Conservation (phyloP, 2,113 vertebrate genomes). For the Pedetes capensis region DNA sequence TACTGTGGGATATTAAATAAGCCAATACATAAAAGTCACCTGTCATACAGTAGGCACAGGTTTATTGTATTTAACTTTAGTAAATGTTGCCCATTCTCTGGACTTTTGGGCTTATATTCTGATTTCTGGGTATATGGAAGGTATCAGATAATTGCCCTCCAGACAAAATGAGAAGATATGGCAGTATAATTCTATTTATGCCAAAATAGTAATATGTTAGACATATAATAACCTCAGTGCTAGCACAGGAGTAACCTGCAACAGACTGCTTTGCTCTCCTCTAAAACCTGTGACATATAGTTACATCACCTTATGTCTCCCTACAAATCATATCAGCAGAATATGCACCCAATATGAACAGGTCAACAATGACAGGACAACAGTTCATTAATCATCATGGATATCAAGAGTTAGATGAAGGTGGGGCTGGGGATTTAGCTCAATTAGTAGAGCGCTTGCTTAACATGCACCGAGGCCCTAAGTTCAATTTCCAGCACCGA, state of each 20-base stretch:
- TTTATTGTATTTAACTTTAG: neutral
- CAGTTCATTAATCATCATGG: neutral
- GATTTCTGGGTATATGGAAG: neutral
- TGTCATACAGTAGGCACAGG: neutral
- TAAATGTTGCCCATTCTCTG: neutral
- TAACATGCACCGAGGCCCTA: no score
- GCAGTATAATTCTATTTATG: neutral
- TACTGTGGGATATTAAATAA: neutral
- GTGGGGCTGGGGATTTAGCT: no score
- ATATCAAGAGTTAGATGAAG: neutral
- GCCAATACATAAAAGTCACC: neutral
- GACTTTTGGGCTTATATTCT: neutral
- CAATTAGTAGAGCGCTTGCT: no score
- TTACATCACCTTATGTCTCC: neutral
- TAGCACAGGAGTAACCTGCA: neutral
- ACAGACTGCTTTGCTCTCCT: neutral
- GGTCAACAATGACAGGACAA: neutral
- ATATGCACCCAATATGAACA: neutral
- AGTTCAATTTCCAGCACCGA: no score
- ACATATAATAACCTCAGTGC: neutral
- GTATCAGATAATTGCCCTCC: neutral
- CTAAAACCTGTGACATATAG: neutral
- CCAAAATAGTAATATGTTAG: neutral
- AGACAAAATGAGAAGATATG: neutral
- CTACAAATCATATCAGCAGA: neutral